A percentile compares a stretch with the other conserved stretches of the same genome.
phyloP scores from a whole-genome alignment of 2,113 vertebrate genomes.

The Pholis gunnellus region DNA sequence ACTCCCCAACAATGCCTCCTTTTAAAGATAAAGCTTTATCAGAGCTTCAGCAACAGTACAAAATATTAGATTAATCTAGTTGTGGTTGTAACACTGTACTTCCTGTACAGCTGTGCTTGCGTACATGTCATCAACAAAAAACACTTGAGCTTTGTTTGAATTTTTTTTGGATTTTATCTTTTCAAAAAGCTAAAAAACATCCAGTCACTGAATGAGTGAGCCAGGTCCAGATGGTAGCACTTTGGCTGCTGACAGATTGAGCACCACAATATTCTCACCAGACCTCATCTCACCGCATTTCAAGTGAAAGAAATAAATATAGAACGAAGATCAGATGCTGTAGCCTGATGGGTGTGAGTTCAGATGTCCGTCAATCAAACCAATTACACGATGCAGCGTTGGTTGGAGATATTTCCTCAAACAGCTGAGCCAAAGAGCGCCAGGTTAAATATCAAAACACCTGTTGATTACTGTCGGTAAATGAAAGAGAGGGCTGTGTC shows the following conservation, averaged over 20 bases:
- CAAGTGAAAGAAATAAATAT: slow-evolving; percentile 1
- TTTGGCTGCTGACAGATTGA: not conserved
- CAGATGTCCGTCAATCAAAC: not conserved
- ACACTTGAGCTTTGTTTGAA: not conserved
- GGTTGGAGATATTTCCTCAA: not conserved
- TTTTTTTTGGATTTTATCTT: not conserved
- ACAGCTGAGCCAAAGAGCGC: not conserved
- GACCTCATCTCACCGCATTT: not conserved
- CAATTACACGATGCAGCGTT: not conserved
- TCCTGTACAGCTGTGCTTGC: not conserved
- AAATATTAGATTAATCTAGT: not conserved
- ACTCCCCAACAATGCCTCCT: too few species aligned
- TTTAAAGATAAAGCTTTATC: too few species aligned
- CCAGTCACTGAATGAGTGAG: not conserved
- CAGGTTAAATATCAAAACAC: slow-evolving; percentile 3
- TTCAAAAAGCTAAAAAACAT: too few species aligned
- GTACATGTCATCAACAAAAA: not conserved
- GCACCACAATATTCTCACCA: not conserved
- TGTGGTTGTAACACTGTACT: not conserved
- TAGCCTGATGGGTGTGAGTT: not conserved
- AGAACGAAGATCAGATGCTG: not conserved
- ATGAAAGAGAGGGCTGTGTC: not conserved
- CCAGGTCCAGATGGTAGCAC: not conserved
- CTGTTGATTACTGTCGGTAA: slow-evolving; percentile 6
- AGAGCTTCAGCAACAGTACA: too few species aligned